Conservation (phyloP, 2,113 vertebrate genomes). For the Trachemys scripta region DNA sequence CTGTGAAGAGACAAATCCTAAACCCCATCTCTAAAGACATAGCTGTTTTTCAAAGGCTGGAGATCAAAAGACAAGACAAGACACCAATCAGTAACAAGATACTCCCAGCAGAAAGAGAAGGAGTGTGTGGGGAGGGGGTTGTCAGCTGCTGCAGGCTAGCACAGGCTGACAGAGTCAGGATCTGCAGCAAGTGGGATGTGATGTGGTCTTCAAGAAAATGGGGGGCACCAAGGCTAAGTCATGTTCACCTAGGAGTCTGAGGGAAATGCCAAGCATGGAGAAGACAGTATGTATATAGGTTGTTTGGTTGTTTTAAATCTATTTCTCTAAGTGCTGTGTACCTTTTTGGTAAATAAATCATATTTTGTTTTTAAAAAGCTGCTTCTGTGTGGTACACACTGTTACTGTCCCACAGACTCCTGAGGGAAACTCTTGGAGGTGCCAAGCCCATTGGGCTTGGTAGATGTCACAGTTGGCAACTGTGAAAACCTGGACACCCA, state of each 20-base stretch:
- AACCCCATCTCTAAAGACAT: background rate
- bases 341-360: background rate
- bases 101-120: background rate
- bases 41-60: conserved; percentile 30
- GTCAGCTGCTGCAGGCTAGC: conserved; percentile 47
- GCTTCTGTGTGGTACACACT: background rate
- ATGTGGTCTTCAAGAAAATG: conserved; percentile 42
- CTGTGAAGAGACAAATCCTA: background rate
- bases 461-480: background rate
- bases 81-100: conserved; percentile 5
- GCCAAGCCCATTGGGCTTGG: background rate
- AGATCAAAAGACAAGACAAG: conserved; percentile 35
- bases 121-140: background rate
- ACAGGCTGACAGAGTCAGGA: conserved; percentile 20
- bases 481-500: background rate
- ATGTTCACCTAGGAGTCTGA: background rate
- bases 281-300: background rate
- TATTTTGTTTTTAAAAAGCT: background rate
- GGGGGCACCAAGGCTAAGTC: conserved; percentile 44
- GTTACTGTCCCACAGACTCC: background rate
- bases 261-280: conserved; percentile 8
- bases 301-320: background rate
- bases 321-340: background rate
- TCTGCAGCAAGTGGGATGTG: background rate
- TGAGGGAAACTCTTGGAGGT: background rate